Evolutionary conservation across 2,113 vertebrate species (phyloP).

Genomic region (Cercopithecus mona): DNA sequence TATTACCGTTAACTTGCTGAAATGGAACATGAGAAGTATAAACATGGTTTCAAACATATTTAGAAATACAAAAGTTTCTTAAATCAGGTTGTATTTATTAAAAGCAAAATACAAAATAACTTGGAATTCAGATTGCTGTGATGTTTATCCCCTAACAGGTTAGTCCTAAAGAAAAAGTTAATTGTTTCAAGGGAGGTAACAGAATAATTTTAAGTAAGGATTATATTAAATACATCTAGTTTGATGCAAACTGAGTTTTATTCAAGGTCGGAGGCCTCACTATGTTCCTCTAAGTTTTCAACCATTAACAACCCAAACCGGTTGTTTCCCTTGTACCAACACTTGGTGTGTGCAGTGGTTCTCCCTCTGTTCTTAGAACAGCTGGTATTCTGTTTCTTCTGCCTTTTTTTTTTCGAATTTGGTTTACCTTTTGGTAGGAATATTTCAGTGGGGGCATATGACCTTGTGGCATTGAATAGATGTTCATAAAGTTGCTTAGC

Average conservation of each 20-base stretch:
- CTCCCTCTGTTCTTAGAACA: background rate
- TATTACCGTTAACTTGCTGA: background rate
- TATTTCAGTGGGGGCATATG: constrained; percentile 63
- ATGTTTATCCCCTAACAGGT: constrained; percentile 6
- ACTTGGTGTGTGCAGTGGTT: background rate
- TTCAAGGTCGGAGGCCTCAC: background rate
- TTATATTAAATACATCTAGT: background rate
- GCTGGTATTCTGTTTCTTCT: constrained; percentile 56
- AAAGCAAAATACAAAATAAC: constrained; percentile 53
- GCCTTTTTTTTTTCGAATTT: constrained; percentile 59
- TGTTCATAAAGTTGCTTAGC: constrained; percentile 84
- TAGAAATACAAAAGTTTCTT: constrained; percentile 29
- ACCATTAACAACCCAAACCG: constrained; percentile 78
- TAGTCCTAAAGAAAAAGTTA: constrained; percentile 21
- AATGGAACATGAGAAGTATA: background rate
- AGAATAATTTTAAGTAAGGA: background rate
- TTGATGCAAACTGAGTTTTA: background rate
- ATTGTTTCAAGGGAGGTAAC: background rate
- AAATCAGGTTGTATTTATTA: constrained; percentile 59
- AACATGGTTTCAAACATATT: background rate
- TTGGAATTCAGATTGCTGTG: background rate
- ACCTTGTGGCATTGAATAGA: constrained; percentile 76
- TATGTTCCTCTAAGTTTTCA: constrained; percentile 68
- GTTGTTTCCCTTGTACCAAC: constrained; percentile 57
- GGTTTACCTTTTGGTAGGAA: constrained; percentile 77